Evolutionary conservation across 2,888 invertebrate genomes (phyloP), one percentile per base, ranked within the genome.

Genomic region (Caenorhabditis sp.): DNA sequence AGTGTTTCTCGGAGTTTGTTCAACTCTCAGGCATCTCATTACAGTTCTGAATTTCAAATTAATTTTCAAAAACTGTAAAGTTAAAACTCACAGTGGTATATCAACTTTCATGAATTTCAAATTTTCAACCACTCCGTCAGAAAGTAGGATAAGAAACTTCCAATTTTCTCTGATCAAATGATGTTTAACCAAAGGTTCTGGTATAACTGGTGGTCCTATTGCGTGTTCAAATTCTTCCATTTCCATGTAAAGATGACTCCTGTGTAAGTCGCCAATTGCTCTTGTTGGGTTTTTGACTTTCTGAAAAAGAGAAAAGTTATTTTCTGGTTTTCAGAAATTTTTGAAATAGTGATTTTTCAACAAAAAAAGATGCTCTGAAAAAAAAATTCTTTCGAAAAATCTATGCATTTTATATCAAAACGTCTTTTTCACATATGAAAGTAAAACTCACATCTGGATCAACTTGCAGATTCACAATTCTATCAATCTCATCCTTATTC

Each of bases 261-360:
- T 63, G 57, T 76, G 77, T 10, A 71, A 69, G 58, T 82, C 81
- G 0, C 82, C 82, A 36, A 82, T 71, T 1, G 77, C 78, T 57
- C 82, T 55, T 0, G 82, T 78, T 10, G 82, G 81, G 31, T 70
- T 67, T 1, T 63, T 12, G 10, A 81, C 73, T 10, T 19, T 49
- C 81, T 81, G 62, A 21, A 74, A 68, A 31, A 49, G 19, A 21
- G 1, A 26, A 12, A 12, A 23, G 4, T 55, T 10, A 17, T 12
- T 53, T 53, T 53, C n/a, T 14, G 51, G 19, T 6, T 14, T n/a
- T n/a, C n/a, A n/a, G n/a, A n/a, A n/a, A n/a, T n/a, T n/a, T n/a
- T n/a, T n/a, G n/a, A 31, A 31, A 49, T 17, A 14, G 21, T 21
- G 0, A 24, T 31, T 21, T 36, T 3, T 17, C 24, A 50, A n/a